Base-by-base conservation (phyloP, 2,113 vertebrate species). In the Hippocampus zosterae region DNA sequence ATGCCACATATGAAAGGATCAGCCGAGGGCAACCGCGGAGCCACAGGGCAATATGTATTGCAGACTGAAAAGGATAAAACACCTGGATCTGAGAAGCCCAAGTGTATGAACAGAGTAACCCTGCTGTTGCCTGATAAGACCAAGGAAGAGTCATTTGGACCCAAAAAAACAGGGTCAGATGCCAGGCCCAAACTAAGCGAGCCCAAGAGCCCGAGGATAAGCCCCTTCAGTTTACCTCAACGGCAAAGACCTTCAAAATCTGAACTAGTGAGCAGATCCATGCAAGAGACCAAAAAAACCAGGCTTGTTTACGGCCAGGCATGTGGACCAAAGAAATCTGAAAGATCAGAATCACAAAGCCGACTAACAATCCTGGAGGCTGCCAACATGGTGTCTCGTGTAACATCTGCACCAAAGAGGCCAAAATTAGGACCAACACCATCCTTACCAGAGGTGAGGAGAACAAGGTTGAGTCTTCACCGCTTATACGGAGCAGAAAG, bases 401-500 rank as follows among this genome's bases (percentile, higher is more conserved):
- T 27, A 44, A 27, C 41, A 46, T 15, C 23, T 8, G 23, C 5
- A 46, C 41, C 41, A 27, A 65, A 23, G 15, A 25, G 63, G 41
- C 5, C 12, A 27, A 65, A 46, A 65, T 65, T 18, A 41, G 37
- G 61, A 63, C 4, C 6, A 2, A 27, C 13, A 9, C 16, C 41
- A 46, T 46, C 63, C 1, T 23, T 65, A 16, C 63, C 63, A 16
- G 63, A 65, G 15, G 63, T 48, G 42, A 65, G 41, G 42, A 65
- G 63, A 46, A 65, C 63, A 65, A 25, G 42, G 41, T 46, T 65
- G 42, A 65, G 42, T 65, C 63, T 65, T 46, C 63, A 33, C 3
- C 63, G 42, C 42, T 46, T 65, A 27, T 65, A 65, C 18, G 63
- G 63, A 46, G 10, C 21, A 8, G 63, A 65, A 18, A 65, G 42